Evolutionary conservation across 2,797 vertebrate species (phyloP).

Genomic region (Carapus acus): DNA sequence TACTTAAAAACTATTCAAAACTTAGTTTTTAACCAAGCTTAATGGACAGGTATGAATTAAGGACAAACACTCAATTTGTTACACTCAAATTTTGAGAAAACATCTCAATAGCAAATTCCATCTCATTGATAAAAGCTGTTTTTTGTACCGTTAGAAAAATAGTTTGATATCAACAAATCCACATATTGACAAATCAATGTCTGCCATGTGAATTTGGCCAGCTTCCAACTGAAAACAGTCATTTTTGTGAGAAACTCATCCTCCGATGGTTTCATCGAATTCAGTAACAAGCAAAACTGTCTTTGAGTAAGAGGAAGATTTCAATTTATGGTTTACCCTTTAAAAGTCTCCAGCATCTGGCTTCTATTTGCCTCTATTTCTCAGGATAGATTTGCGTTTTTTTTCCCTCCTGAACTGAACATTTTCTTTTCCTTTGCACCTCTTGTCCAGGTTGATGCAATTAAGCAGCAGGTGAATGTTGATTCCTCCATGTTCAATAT

Average conservation of each 20-base stretch:
- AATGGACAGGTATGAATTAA: no score
- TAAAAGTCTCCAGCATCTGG: background rate
- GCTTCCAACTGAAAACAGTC: background rate
- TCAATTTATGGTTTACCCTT: background rate
- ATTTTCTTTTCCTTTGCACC: conserved; percentile 67
- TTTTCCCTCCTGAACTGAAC: conserved; percentile 44
- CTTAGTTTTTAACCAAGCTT: no score
- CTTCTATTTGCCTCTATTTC: background rate
- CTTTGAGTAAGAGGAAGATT: background rate
- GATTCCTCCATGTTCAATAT: conserved; percentile 77
- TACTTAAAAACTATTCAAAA: no score
- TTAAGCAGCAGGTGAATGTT: conserved; percentile 95
- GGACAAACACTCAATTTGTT: no score
- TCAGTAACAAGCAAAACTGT: background rate
- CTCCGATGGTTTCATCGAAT: background rate
- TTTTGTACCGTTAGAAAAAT: no score
- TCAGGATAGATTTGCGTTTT: conserved; percentile 19
- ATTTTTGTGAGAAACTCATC: background rate
- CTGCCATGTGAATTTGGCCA: no score
- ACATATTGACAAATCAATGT: no score
- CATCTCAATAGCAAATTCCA: no score
- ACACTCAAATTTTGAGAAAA: no score
- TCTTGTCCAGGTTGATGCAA: conserved; percentile 92
- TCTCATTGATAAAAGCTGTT: no score
- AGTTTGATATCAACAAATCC: no score